A percentile compares a stretch with the other conserved stretches of the same genome.
Evolutionary conservation across 2,797 vertebrate species (phyloP).

Genomic region (Ara ararauna): DNA sequence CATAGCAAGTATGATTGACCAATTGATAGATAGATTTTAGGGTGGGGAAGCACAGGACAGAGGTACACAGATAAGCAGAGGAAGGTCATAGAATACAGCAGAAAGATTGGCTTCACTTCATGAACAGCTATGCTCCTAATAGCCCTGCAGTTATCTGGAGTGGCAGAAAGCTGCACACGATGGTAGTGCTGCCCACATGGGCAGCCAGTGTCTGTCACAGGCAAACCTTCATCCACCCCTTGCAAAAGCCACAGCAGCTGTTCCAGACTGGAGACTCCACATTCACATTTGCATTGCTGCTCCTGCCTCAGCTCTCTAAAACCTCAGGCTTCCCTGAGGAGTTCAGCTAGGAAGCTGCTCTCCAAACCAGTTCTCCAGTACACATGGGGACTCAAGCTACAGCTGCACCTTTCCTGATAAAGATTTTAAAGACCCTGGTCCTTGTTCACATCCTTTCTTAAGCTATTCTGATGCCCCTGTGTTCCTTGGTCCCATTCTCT

Average conservation of each 20-base stretch:
- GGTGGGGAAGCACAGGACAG: background rate
- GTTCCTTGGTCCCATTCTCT: background rate
- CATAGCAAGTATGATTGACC: background rate
- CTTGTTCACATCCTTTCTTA: background rate
- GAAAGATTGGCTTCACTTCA: background rate
- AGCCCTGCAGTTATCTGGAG: background rate
- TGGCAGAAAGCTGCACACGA: background rate
- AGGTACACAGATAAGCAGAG: background rate
- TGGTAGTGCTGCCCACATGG: background rate
- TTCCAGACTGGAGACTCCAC: background rate
- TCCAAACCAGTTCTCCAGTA: background rate
- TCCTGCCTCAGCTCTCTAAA: background rate
- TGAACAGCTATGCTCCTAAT: background rate
- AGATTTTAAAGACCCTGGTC: accelerated
- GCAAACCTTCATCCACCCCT: no score
- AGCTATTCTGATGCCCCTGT: background rate
- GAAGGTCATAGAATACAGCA: background rate
- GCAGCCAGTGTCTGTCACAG: background rate
- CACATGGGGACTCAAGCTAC: background rate
- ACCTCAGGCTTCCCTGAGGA: background rate
- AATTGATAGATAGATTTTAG: background rate
- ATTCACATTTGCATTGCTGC: background rate
- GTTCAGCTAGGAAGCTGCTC: background rate
- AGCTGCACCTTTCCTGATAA: background rate
- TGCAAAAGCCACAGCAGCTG: background rate